These are phyloP conservation scores for Phoebastria nigripes DNA, from an alignment of 2,797 vertebrate genomes.

Conservation along the genomic window DNA sequence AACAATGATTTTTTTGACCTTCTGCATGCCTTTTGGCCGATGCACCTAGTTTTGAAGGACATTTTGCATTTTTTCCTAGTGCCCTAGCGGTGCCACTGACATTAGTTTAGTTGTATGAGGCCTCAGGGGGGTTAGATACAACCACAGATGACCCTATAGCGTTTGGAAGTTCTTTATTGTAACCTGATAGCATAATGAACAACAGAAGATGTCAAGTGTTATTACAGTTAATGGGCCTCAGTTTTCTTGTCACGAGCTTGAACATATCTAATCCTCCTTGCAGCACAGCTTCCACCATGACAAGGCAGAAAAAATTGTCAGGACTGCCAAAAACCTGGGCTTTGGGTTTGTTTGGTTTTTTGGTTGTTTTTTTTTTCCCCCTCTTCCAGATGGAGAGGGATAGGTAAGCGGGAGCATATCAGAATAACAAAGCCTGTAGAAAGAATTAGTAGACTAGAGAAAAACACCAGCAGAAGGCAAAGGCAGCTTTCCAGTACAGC, in stretches of 20 bases:
- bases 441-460: conserved; percentile 28
- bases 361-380: not conserved
- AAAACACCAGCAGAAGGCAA: conserved; percentile 61
- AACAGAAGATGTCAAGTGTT: conserved; percentile 32
- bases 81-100: not conserved
- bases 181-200: conserved; percentile 15
- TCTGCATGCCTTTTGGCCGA: not conserved
- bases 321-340: not conserved
- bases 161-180: conserved; percentile 17
- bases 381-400: not conserved
- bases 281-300: not conserved
- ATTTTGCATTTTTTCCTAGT: not conserved
- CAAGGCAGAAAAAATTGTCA: not conserved
- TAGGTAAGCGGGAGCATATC: conserved; percentile 30
- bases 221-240: conserved; percentile 42
- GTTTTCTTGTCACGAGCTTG: conserved; percentile 48
- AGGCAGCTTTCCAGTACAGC: conserved; percentile 47
- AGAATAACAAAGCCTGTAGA: conserved; percentile 23
- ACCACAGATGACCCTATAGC: not conserved
- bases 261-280: conserved; percentile 7
- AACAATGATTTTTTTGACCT: not conserved
- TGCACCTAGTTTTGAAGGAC: not conserved
- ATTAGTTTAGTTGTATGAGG: not conserved
- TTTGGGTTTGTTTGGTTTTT: not conserved
- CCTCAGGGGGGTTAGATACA: not conserved